A percentile compares a stretch with the other conserved stretches of the same genome.
Evolutionary conservation across 2,113 vertebrate species (phyloP).

Genomic region (Ptilonorhynchus violaceus): DNA sequence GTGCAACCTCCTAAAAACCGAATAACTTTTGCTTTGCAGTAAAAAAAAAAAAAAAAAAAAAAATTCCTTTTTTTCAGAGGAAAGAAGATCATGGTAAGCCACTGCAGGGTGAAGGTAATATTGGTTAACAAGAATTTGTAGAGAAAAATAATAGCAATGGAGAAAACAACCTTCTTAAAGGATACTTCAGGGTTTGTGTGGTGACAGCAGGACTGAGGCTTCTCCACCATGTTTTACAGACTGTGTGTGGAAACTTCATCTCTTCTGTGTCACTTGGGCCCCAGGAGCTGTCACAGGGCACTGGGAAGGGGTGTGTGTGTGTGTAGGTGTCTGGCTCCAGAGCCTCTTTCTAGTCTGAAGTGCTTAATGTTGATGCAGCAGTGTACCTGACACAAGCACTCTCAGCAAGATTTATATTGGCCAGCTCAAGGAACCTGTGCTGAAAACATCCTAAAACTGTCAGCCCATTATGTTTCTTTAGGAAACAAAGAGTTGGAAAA

Average conservation of each 20-base stretch:
- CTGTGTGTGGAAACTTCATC: rapidly evolving
- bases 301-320: neutral
- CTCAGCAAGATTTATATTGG: neutral
- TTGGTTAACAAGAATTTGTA: neutral
- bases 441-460: neutral
- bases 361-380: neutral
- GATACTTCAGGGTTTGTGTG: neutral
- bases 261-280: rapidly evolving
- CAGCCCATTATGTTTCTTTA: neutral
- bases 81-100: neutral
- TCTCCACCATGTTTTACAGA: rapidly evolving
- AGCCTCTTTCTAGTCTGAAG: rapidly evolving
- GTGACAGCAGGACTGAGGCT: neutral
- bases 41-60: neutral
- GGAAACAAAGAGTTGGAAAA: neutral
- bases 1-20: neutral
- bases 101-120: neutral
- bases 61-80: neutral
- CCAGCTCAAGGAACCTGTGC: neutral
- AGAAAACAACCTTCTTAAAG: neutral
- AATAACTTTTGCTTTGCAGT: neutral
- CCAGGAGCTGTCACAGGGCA: too few relatives aligned
- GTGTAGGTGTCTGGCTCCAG: neutral
- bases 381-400: neutral
- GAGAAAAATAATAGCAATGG: neutral